phyloP scores from a whole-genome alignment of 2,888 invertebrate genomes.

The Geophilus truncorum region DNA sequence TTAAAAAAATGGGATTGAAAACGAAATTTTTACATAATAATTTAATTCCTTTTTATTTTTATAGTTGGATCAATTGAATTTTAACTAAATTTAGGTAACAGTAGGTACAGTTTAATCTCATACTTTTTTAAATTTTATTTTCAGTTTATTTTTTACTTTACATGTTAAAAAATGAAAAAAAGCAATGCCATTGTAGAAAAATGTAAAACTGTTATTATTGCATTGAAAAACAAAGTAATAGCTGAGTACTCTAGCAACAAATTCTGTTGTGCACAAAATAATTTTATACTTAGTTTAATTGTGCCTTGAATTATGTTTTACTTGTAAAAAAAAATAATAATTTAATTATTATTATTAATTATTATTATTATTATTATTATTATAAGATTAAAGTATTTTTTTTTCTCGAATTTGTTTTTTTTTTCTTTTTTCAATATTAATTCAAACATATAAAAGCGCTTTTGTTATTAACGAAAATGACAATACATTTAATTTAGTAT shows the following conservation, averaged over 20 bases:
- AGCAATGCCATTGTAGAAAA: conserved; percentile 6
- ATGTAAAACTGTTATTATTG: conserved; percentile 18
- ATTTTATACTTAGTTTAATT: conserved; percentile 19
- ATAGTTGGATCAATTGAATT: neutral
- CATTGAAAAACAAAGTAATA: conserved; percentile 1
- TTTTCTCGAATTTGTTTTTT: neutral
- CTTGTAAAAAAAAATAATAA: neutral
- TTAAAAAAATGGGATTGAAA: neutral
- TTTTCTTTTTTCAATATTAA: neutral
- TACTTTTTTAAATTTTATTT: neutral
- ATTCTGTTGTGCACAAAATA: conserved; percentile 13
- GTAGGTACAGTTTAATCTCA: neutral
- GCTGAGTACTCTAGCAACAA: neutral
- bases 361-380: too few relatives aligned
- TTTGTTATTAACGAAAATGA: neutral
- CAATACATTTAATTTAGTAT: neutral
- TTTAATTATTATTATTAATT: too few relatives aligned
- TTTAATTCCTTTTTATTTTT: neutral
- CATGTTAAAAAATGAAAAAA: neutral
- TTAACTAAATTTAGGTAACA: neutral
- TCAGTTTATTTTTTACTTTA: neutral
- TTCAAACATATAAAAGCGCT: neutral
- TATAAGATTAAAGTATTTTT: neutral
- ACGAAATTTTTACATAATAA: neutral
- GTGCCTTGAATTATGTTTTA: conserved; percentile 7